A percentile compares a stretch with the other conserved stretches of the same genome.
Evolutionary conservation across 2,113 vertebrate genomes (phyloP).

Genomic region (Thamnophis sirtalis): DNA sequence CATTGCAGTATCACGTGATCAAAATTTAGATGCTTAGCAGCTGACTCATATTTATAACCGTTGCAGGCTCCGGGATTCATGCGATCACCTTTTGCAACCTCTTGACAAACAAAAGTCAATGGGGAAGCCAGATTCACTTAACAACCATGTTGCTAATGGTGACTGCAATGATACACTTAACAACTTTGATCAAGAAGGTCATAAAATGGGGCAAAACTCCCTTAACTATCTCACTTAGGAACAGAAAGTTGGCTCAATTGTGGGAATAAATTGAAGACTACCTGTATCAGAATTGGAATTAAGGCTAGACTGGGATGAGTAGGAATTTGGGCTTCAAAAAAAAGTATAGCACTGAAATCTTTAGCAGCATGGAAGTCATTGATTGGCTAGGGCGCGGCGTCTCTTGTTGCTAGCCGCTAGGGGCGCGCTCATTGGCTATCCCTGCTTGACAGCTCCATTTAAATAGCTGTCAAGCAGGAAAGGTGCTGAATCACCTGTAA

Average conservation of each 20-base stretch:
- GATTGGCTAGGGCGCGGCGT: too few species aligned
- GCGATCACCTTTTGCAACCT: not conserved
- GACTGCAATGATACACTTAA: not conserved
- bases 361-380: not conserved
- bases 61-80: not conserved
- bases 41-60: not conserved
- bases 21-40: not conserved
- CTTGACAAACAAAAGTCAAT: not conserved
- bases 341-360: not conserved
- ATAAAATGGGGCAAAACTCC: not conserved
- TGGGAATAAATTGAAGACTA: not conserved
- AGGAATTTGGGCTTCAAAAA: not conserved
- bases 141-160: not conserved
- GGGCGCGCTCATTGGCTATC: too few species aligned
- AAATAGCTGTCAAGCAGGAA: too few species aligned
- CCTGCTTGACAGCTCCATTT: too few species aligned
- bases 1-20: not conserved
- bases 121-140: not conserved
- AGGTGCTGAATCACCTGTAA: too few species aligned
- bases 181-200: not conserved
- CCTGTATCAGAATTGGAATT: not conserved
- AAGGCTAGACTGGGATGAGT: not conserved
- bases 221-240: not conserved
- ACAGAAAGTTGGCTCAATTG: not conserved
- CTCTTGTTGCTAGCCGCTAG: too few species aligned